A percentile compares a stretch with the other conserved stretches of the same genome.
Evolutionary conservation across 2,888 invertebrate species (phyloP).

Genomic region (Philhelius pedissequus): DNA sequence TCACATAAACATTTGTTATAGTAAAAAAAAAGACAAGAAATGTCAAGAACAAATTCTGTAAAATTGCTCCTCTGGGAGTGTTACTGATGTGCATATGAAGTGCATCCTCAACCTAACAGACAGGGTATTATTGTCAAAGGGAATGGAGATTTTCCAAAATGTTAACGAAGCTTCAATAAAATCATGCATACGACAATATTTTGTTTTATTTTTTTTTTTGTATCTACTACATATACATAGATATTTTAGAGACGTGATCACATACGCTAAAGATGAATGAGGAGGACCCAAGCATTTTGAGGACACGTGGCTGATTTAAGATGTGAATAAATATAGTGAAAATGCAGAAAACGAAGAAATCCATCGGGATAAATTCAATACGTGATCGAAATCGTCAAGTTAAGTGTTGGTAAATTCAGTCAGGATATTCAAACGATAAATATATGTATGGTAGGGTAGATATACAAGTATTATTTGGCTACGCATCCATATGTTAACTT

Average conservation of each 20-base stretch:
- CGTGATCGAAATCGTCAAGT: constrained; percentile 64
- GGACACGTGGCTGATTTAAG: constrained; percentile 56
- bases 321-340: constrained; percentile 61
- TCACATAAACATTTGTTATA: constrained; percentile 1
- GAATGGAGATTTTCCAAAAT: neutral
- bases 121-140: neutral
- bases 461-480: constrained; percentile 52
- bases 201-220: neutral
- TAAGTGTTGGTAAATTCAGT: neutral
- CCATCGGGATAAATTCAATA: constrained; percentile 60
- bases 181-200: constrained; percentile 31
- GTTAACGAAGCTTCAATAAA: constrained; percentile 13
- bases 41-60: constrained; percentile 39
- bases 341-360: constrained; percentile 41
- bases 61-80: constrained; percentile 26
- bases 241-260: constrained; percentile 27
- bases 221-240: neutral
- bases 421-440: constrained; percentile 14
- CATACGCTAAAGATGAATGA: neutral
- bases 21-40: neutral
- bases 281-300: neutral
- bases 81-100: constrained; percentile 51
- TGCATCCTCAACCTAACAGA: constrained; percentile 32
- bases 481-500: constrained; percentile 58
- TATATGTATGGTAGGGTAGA: too few relatives aligned